Evolutionary conservation across 2,113 vertebrate species (phyloP), one percentile per base, ranked within the genome.

Genomic region (Ornithorhynchus anatinus): DNA sequence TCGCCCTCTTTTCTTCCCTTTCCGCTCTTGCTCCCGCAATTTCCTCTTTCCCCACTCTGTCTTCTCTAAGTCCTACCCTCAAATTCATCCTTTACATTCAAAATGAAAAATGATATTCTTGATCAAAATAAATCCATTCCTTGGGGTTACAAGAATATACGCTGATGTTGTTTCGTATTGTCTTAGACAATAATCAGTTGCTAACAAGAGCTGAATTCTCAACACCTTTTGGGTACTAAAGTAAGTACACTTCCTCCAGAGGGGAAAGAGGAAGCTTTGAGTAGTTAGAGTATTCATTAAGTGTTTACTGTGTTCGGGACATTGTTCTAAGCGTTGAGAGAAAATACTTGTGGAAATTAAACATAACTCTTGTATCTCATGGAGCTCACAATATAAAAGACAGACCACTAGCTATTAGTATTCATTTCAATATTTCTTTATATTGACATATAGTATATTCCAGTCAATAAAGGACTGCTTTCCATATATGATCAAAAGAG

Each of bases 251-350:
- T 23, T 78, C 33, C 39, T 60, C 20, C 16, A 74, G 22, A 72
- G 62, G 69, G 15, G 2, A 84, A 69, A 75, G 50, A 17, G 16
- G 76, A 67, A 67, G 32, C 43, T 81, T 27, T n/a, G n/a, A n/a
- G n/a, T n/a, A n/a, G n/a, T n/a, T n/a, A n/a, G n/a, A n/a, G n/a
- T n/a, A n/a, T n/a, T n/a, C n/a, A n/a, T n/a, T n/a, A n/a, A n/a
- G n/a, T n/a, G n/a, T n/a, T n/a, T n/a, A n/a, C n/a, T n/a, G n/a
- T n/a, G n/a, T n/a, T n/a, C n/a, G n/a, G n/a, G n/a, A n/a, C n/a
- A n/a, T n/a, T n/a, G n/a, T n/a, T n/a, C n/a, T n/a, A n/a, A n/a
- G n/a, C n/a, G n/a, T n/a, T n/a, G n/a, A n/a, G n/a, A n/a, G n/a
- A n/a, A n/a, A n/a, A n/a, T n/a, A n/a, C n/a, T n/a, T n/a, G n/a